phyloP scores from a whole-genome alignment of 2,888 invertebrate genomes.

The Pristionchus exspectatus region DNA sequence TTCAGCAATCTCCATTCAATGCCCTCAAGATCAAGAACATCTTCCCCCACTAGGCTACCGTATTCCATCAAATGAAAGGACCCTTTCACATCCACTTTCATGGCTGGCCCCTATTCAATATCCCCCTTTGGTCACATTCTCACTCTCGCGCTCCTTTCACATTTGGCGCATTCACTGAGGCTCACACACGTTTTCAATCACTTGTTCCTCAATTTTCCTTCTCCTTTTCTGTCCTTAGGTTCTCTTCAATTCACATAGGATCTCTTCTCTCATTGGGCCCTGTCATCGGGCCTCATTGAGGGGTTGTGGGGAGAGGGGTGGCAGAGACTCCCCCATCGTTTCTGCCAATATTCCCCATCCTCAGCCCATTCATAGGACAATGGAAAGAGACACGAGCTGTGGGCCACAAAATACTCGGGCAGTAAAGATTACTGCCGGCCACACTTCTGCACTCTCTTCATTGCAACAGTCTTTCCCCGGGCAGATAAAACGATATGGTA shows the following conservation, averaged over 20 bases:
- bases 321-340: background rate
- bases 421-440: background rate
- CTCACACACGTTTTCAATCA: constrained; percentile 32
- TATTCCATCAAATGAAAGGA: constrained; percentile 37
- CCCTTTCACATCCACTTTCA: background rate
- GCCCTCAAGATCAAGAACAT: background rate
- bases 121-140: constrained; percentile 8
- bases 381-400: constrained; percentile 8
- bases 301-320: background rate
- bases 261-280: background rate
- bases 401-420: background rate
- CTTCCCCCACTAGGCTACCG: background rate
- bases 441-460: background rate
- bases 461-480: background rate
- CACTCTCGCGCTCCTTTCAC: background rate
- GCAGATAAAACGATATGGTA: background rate
- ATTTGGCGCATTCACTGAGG: constrained; percentile 36
- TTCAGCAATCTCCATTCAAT: background rate
- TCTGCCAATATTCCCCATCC: constrained; percentile 18
- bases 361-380: background rate
- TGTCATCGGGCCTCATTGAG: background rate
- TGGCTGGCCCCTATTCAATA: constrained; percentile 23
- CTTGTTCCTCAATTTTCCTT: background rate
- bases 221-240: constrained; percentile 2
- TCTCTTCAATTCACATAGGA: background rate